Conservation (phyloP, 2,888 invertebrate genomes). For the Creontiades dilutus region DNA sequence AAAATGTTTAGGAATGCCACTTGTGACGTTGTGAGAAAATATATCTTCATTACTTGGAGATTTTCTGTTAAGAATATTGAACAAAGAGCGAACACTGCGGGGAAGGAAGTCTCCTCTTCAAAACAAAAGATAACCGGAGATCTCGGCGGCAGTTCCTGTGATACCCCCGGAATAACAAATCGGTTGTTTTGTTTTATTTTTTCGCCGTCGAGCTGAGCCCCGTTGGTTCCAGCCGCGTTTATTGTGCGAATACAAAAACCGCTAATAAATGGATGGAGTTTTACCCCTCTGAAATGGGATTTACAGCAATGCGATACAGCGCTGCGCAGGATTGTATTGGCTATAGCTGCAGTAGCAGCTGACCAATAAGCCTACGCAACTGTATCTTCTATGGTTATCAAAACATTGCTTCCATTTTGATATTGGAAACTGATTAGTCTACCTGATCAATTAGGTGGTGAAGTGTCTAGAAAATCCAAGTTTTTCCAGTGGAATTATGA, state of each 20-base stretch:
- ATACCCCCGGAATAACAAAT: constrained; percentile 63
- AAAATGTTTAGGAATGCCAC: too few species aligned
- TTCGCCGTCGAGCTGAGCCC: not conserved
- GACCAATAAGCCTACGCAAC: too few species aligned
- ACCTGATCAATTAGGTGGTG: too few species aligned
- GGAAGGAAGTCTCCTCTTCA: constrained; percentile 55
- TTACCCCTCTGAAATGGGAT: not conserved
- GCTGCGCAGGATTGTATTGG: not conserved
- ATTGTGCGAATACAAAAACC: constrained; percentile 14
- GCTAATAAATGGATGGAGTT: constrained; percentile 1
- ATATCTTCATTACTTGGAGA: too few species aligned
- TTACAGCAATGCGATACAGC: constrained; percentile 6
- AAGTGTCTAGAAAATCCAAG: too few species aligned
- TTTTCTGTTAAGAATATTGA: not conserved
- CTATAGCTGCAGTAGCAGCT: too few species aligned
- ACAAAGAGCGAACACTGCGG: constrained; percentile 33
- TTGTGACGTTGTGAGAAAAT: too few species aligned
- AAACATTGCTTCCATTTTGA: too few species aligned
- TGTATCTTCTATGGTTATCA: too few species aligned
- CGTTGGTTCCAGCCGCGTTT: not conserved
- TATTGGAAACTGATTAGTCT: too few species aligned
- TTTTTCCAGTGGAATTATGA: too few species aligned
- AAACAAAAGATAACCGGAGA: constrained; percentile 56
- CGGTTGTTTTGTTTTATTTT: constrained; percentile 45
- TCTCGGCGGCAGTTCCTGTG: constrained; percentile 50